These are phyloP conservation scores for Frankliniella fusca DNA, from an alignment of 2,888 invertebrate species.

Conservation along the genomic window DNA sequence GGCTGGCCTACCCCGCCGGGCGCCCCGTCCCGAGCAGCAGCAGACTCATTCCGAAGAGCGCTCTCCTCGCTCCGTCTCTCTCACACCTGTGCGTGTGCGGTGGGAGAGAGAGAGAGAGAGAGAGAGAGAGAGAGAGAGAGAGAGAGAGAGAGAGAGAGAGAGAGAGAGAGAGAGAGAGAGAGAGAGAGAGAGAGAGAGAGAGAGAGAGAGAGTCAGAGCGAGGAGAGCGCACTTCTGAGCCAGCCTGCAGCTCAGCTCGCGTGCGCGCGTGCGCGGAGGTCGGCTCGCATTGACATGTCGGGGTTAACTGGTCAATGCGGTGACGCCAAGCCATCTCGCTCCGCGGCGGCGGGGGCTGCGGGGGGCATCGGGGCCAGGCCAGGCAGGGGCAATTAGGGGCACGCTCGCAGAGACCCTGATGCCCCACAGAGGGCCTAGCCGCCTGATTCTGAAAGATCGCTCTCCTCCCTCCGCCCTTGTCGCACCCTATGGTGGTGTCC, in stretches of 20 bases:
- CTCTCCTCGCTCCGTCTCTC: too few relatives aligned
- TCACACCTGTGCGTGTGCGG: too few relatives aligned
- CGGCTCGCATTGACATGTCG: neutral
- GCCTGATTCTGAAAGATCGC: too few relatives aligned
- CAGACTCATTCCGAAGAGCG: too few relatives aligned
- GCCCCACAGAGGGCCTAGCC: neutral
- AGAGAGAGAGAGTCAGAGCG: too few relatives aligned
- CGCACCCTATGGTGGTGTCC: too few relatives aligned
- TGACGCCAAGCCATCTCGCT: neutral
- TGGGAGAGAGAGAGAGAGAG: neutral
- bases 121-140: neutral
- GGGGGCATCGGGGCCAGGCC: neutral
- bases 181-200: neutral
- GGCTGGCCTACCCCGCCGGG: neutral
- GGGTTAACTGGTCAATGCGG: neutral
- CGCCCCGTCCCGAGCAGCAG: neutral
- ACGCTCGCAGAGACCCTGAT: neutral
- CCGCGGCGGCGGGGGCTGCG: neutral
- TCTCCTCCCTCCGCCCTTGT: too few relatives aligned
- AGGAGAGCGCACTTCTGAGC: too few relatives aligned
- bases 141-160: too few relatives aligned
- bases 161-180: neutral
- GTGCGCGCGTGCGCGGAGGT: too few relatives aligned
- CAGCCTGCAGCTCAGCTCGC: neutral
- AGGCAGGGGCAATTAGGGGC: neutral